Evolutionary conservation across 2,797 vertebrate species (phyloP).

Genomic region (Peromyscus melanophrys): DNA sequence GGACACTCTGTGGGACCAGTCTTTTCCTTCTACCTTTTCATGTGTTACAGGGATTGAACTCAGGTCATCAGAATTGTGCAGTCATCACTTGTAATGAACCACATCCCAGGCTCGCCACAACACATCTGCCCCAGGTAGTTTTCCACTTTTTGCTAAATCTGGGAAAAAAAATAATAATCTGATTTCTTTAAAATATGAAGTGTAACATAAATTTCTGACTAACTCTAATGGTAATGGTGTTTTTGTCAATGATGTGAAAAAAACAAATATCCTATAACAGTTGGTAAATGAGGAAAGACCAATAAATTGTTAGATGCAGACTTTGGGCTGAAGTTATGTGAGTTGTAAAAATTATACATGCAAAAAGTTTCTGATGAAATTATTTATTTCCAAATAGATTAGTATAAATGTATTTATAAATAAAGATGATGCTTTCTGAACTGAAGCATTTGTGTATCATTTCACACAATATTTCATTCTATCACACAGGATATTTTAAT

Average conservation of each 20-base stretch:
- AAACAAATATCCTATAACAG: neutral
- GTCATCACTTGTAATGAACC: neutral
- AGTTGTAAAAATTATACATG: neutral
- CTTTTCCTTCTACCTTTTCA: neutral
- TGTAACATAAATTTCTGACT: neutral
- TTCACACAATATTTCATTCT: neutral
- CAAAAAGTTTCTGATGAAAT: too few relatives aligned
- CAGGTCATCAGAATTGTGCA: neutral
- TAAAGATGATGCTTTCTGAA: neutral
- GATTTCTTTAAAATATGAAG: neutral
- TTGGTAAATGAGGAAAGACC: neutral
- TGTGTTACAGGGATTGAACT: neutral
- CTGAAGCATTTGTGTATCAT: neutral
- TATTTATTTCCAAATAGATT: neutral
- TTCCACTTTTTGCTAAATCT: neutral
- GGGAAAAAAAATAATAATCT: too few relatives aligned
- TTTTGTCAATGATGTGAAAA: neutral
- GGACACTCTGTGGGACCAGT: neutral
- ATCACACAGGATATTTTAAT: neutral
- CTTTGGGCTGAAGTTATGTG: neutral
- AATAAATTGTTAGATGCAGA: neutral
- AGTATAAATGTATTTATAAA: neutral
- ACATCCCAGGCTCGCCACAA: neutral
- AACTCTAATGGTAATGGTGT: neutral
- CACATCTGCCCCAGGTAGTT: neutral